Evolutionary conservation across 2,113 vertebrate genomes (phyloP).

Genomic region (Crotalus viridis): DNA sequence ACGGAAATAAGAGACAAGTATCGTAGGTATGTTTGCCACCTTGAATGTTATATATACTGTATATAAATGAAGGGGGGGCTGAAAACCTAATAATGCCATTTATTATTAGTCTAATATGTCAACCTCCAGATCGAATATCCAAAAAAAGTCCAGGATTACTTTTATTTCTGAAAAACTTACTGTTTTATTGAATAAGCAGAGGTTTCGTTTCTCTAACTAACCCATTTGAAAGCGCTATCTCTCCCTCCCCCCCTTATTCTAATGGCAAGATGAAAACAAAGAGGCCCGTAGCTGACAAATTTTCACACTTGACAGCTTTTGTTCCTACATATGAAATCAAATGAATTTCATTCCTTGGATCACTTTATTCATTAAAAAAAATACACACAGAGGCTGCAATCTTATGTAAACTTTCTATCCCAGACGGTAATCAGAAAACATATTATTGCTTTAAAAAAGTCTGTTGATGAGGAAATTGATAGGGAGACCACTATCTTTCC

Average conservation of each 20-base stretch:
- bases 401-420: not conserved
- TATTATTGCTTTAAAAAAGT: not conserved
- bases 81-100: not conserved
- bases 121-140: too few species aligned
- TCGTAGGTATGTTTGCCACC: not conserved
- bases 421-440: not conserved
- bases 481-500: not conserved
- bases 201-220: too few species aligned
- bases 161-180: too few species aligned
- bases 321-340: slow-evolving; percentile 19
- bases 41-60: not conserved
- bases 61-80: not conserved
- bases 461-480: not conserved
- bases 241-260: too few species aligned
- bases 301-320: not conserved
- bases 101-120: not conserved
- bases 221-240: too few species aligned
- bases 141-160: too few species aligned
- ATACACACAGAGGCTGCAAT: not conserved
- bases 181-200: too few species aligned
- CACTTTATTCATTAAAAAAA: not conserved
- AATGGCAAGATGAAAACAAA: too few species aligned
- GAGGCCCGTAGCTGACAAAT: too few species aligned
- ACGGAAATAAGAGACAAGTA: not conserved
- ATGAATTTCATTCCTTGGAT: slow-evolving; percentile 6